A percentile compares a stretch with the other conserved stretches of the same genome.
phyloP scores from a whole-genome alignment of 2,888 invertebrate genomes.

The Napeogenes inachia region DNA sequence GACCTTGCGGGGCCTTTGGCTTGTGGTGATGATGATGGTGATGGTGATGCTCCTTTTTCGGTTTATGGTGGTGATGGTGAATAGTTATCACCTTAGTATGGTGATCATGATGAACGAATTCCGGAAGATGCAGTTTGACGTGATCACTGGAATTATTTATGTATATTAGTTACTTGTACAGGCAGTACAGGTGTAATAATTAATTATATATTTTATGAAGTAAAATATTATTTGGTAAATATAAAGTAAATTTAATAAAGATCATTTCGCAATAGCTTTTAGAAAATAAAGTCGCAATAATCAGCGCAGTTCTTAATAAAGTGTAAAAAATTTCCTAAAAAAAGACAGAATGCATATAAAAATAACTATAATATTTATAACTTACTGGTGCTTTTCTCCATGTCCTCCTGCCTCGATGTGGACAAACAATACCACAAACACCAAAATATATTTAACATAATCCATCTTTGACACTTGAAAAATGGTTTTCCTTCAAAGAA shows the following conservation, averaged over 20 bases:
- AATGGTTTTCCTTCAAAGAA: neutral
- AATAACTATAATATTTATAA: conserved; percentile 13
- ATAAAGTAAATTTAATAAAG: neutral
- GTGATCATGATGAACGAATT: conserved; percentile 77
- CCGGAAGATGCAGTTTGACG: conserved; percentile 77
- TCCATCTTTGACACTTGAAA: conserved; percentile 46
- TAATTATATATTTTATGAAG: no score
- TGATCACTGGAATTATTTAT: conserved; percentile 67
- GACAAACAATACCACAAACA: conserved; percentile 53
- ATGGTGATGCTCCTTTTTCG: conserved; percentile 68
- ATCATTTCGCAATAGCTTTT: conserved; percentile 25
- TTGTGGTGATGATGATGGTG: conserved; percentile 71
- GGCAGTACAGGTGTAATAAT: neutral
- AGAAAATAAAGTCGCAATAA: conserved; percentile 8
- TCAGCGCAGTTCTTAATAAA: no score
- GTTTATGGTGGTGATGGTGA: conserved; percentile 72
- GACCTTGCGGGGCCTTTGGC: conserved; percentile 53
- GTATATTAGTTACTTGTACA: conserved; percentile 15
- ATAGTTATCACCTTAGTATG: conserved; percentile 79
- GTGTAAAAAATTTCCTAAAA: no score
- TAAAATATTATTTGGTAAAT: no score
- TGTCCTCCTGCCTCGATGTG: conserved; percentile 62
- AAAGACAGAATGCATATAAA: neutral
- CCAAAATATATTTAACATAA: conserved; percentile 50
- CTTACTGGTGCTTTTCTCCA: conserved; percentile 69